Evolutionary conservation across 1,140 invertebrate genomes (phyloP), one percentile per base, ranked within the genome.

Genomic region (Drosophila oshimai): DNA sequence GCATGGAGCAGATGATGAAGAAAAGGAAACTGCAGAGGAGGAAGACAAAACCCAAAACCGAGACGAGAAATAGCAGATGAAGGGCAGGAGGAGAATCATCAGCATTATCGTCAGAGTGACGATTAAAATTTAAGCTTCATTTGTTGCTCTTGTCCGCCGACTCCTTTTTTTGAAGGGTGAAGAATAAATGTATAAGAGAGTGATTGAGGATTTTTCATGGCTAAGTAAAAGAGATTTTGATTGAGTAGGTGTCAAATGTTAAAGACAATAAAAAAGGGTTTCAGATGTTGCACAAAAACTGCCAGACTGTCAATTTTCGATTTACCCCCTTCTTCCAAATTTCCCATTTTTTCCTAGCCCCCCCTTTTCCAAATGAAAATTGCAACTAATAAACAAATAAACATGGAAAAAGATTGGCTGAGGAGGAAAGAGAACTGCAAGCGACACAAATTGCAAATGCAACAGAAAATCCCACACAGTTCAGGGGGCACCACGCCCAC

Each of bases 81-180:
- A 15, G 9, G 9, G 22, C n/a, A n/a, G 54, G n/a, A 41, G 39
- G 39, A 28, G 31, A 69, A 86, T 86, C 71, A 89, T 81, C 75
- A 87, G 61, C 81, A 77, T 81, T 74, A 89, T 74, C 86, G 50
- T 68, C 75, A 84, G 68, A 87, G 72, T 77, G 84, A 50, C 86
- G 86, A 89, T 89, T 89, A 89, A 89, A 89, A 89, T 89, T 74
- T 80, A 89, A 89, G 87, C 86, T 89, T 86, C 86, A 89, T 89
- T 89, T 89, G 80, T 50, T 86, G 65, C 61, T 74, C 37, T 77
- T 55, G 68, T 72, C 46, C 42, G 29, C 46, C 42, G 29, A 46
- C 33, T 55, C 22, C 24, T 39, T 13, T n/a, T 29, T n/a, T 18
- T 15, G 34, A 15, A 5, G 17, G 10, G 34, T 20, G 44, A 49